Conservation (phyloP, 2,113 vertebrate genomes). For the Amphilophus citrinellus region DNA sequence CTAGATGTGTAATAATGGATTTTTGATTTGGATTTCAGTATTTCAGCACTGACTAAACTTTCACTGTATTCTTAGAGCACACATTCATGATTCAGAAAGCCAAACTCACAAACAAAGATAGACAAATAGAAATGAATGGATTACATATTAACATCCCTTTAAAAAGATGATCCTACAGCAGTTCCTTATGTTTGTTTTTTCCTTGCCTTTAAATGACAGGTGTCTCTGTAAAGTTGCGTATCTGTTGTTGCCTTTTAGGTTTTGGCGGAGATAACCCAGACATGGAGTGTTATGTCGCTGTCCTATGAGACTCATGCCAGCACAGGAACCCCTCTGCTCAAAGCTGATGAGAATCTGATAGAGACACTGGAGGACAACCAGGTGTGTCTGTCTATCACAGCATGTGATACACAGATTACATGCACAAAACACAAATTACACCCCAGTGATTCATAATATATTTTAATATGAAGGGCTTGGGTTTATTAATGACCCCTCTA, state of each 20-base stretch:
- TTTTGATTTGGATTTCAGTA: neutral
- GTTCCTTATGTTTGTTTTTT: neutral
- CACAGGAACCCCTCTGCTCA: constrained; percentile 77
- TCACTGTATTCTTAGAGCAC: neutral
- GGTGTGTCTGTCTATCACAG: constrained; percentile 43
- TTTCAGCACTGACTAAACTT: neutral
- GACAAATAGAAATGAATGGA: neutral
- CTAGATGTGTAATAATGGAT: neutral
- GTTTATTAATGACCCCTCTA: neutral
- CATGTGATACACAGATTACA: neutral
- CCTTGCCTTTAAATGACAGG: neutral
- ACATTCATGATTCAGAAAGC: neutral
- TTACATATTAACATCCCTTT: rapidly evolving
- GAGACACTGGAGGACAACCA: constrained; percentile 85
- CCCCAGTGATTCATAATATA: neutral
- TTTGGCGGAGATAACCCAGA: constrained; percentile 79
- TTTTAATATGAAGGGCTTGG: neutral
- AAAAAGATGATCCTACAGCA: neutral
- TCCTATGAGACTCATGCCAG: constrained; percentile 76
- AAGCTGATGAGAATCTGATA: constrained; percentile 84
- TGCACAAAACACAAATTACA: neutral
- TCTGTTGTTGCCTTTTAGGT: constrained; percentile 56
- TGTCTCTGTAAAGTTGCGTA: neutral
- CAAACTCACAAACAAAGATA: neutral
- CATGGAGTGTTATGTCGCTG: constrained; percentile 78